Evolutionary conservation across 2,797 vertebrate species (phyloP), one percentile per base, ranked within the genome.

Genomic region (Pelobates cultripes): DNA sequence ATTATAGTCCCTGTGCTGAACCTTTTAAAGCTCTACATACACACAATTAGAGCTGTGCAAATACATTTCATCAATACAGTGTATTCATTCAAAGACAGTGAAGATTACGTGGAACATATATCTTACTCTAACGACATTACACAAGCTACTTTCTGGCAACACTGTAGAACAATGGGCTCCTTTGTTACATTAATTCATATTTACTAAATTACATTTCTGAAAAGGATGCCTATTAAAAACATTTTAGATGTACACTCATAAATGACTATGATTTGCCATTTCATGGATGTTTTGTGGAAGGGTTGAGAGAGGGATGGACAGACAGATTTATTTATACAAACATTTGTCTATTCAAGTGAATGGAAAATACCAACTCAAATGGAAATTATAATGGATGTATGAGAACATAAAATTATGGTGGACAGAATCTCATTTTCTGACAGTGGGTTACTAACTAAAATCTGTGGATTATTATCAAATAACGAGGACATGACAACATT

Each of bases 151-250:
- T 40, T 64, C n/a, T 40, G 61, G n/a, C 28, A 40, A 40, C 67
- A 73, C 9, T 2, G 55, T 17, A 47, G 53, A 41, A 57, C 72
- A 85, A 79, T 86, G 17, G 61, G 10, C n/a, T 64, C 17, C 5
- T 28, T 40, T 64, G 17, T 28, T 40, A 64, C 61, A 28, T 43
- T 53, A 64, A 71, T 86, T 78, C 70, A 71, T 70, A 57, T 72
- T 74, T 87, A 82, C 87, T 86, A 87, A 88, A 76, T 61, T 83
- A 85, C 75, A 80, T 47, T 40, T 57, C 9, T 57, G 8, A 12
- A 57, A 57, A 57, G 9, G 9, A 57, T 57, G 55, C 13, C 55
- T 57, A 1, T 12, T 4, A 12, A 57, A 10, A 51, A 51, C 10
- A 51, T 64, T 4, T 64, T 28, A 40, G 61, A 14, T 6, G 61